Evolutionary conservation across 2,888 invertebrate genomes (phyloP).

Genomic region (Drosophila basisetae): DNA sequence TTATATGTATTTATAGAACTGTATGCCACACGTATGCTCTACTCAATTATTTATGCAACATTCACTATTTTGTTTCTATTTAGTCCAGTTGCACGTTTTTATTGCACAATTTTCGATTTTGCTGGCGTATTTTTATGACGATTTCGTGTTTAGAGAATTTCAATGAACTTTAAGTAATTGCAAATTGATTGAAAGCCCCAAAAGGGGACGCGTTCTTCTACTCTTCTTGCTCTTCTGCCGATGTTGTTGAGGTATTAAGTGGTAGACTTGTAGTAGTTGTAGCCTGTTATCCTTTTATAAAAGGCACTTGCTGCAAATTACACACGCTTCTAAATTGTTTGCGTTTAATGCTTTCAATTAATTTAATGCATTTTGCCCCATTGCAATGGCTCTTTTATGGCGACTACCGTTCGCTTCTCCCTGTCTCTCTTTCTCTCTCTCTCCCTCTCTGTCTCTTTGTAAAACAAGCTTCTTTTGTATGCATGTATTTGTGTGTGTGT

Average conservation of each 20-base stretch:
- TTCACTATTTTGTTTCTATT: slow-evolving; percentile 64
- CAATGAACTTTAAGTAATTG: slow-evolving; percentile 80
- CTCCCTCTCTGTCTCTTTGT: background rate
- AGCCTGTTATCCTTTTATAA: slow-evolving; percentile 14
- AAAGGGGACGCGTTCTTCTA: slow-evolving; percentile 13
- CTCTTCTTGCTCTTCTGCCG: background rate
- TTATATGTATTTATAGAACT: background rate
- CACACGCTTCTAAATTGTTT: slow-evolving; percentile 67
- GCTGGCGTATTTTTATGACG: slow-evolving; percentile 69
- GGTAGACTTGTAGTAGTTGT: background rate
- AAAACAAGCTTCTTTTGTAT: slow-evolving; percentile 48
- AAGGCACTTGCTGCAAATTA: slow-evolving; percentile 34
- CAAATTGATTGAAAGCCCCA: slow-evolving; percentile 76
- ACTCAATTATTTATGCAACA: slow-evolving; percentile 79
- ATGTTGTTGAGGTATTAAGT: background rate
- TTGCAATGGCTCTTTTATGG: slow-evolving; percentile 33
- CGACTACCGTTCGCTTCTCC: background rate
- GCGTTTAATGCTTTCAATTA: slow-evolving; percentile 76
- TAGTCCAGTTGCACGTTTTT: slow-evolving; percentile 56
- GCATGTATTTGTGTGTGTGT: slow-evolving; percentile 18
- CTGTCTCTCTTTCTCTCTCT: background rate
- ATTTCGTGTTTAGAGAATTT: slow-evolving; percentile 75
- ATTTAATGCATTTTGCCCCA: slow-evolving; percentile 70
- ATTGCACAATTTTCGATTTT: slow-evolving; percentile 50
- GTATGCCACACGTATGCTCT: slow-evolving; percentile 18